Base-by-base conservation (phyloP, 2,797 vertebrate genomes). In the Galagoides demidoff region DNA sequence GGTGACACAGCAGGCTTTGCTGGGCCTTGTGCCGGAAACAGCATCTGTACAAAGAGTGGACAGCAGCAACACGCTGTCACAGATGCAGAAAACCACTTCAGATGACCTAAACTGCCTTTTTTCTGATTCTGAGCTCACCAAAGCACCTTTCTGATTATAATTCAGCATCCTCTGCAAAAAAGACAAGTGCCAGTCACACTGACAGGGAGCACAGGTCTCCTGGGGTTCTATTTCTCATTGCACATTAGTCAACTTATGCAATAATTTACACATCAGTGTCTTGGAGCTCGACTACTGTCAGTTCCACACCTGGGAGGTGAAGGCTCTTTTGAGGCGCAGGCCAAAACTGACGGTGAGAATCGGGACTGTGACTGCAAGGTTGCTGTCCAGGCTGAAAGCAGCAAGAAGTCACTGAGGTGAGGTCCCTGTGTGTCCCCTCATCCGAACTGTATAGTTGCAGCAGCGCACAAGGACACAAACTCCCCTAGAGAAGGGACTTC, bases 141-240 rank as follows among this genome's bases (percentile, higher is more conserved):
- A 49, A 37, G 13, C 64, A 94, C 85, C 37, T 89, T 95, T 92
- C 31, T 61, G 37, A 88, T 74, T 85, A 66, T 64, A 93, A 95
- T 74, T 96, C 70, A 77, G 52, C 59, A 79, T 94, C 63, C 63
- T 96, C 86, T 63, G 14, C 5, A 68, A 63, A 85, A 90, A 85
- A 22, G 12, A 79, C 91, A 70, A 39, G 12, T 20, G 43, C 10
- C 70, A 31, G 14, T 88, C 74, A 77, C 39, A 29, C 87, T 88
- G 70, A 93, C 14, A 90, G 55, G 39, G 14, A 90, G 45, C 31
- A 79, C 27, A 17, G 37, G 70, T 77, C 64, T 79, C 31, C 82
- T 14, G 74, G 93, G 82, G 70, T 63, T 79, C 89, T 70, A 29
- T 61, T 85, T 76, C 78, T 84, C 39, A 29, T 0, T 74, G 20